phyloP scores from a whole-genome alignment of 2,113 vertebrate genomes.

The Oceanodroma tethys region DNA sequence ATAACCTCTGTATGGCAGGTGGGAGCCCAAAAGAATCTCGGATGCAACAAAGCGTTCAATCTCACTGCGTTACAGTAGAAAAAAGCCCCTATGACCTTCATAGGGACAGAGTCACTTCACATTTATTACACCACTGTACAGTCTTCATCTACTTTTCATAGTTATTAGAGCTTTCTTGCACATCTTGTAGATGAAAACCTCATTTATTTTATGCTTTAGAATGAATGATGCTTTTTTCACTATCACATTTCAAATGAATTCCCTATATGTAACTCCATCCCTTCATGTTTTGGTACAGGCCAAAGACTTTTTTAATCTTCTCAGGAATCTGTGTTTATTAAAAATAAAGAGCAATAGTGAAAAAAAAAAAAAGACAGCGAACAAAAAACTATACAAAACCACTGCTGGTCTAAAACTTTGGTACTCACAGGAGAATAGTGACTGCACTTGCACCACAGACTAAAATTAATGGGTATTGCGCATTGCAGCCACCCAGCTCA shows the following conservation, averaged over 20 bases:
- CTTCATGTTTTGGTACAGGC: neutral
- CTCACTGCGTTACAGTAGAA: neutral
- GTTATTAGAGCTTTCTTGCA: neutral
- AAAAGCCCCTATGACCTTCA: neutral
- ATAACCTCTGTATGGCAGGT: neutral
- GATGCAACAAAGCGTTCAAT: neutral
- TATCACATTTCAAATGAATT: neutral
- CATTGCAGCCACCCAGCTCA: neutral
- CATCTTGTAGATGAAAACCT: neutral
- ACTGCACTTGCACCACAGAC: neutral
- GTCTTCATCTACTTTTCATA: neutral
- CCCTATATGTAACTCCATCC: neutral
- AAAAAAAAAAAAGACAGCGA: neutral
- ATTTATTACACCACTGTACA: neutral
- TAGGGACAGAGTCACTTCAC: neutral
- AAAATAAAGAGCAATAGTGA: neutral
- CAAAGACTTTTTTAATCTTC: neutral
- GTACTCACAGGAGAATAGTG: neutral
- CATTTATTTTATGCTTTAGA: neutral
- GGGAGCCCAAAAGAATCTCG: neutral
- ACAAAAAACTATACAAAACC: neutral
- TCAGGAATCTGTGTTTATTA: neutral
- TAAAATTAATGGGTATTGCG: neutral
- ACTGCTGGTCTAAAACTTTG: neutral
- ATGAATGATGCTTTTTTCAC: neutral